Evolutionary conservation across 2,888 invertebrate species (phyloP), one percentile per base, ranked within the genome.

Genomic region (Bombyx huttoni): DNA sequence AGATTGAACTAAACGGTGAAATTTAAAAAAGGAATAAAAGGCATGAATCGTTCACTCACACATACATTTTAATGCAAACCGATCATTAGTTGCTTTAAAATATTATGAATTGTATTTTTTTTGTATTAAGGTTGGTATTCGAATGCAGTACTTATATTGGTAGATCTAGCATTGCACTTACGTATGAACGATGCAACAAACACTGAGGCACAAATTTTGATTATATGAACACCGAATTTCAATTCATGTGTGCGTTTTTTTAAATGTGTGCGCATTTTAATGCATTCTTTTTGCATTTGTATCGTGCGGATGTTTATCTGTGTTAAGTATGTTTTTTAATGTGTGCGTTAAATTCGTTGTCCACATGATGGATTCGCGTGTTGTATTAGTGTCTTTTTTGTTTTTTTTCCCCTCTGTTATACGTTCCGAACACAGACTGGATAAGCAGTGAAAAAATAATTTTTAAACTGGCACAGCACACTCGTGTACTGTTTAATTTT

Each of bases 1-100:
- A 88, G 87, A 87, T 87, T 86, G 86, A 84, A 86, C 88, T 88
- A 87, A 88, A 88, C 86, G 87, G 87, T 88, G 87, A 87, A 87
- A 86, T 87, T 86, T 87, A 86, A 87, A 88, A 88, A 88, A 87
- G 78, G 80, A 87, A 87, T 75, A 85, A 87, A 88, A 87, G 75
- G 83, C 80, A 33, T 82, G 85, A 85, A 79, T 81, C 78, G 75
- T 73, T 73, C 68, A 69, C 74, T 56, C 86, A 83, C 84, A 87
- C 86, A 76, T 57, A 51, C 53, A 56, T 55, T 75, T 78, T 62
- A 61, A 83, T 85, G 86, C 86, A 88, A 80, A 77, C 83, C 84
- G 81, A 86, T 88, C 82, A 87, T 86, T 85, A 79, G 65, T 61
- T 47, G 5, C 40, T 13, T 33, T 46, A 52, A 48, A 53, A 47